phyloP scores from a whole-genome alignment of 2,113 vertebrate genomes.

The Ptychochromis oligacanthus region DNA sequence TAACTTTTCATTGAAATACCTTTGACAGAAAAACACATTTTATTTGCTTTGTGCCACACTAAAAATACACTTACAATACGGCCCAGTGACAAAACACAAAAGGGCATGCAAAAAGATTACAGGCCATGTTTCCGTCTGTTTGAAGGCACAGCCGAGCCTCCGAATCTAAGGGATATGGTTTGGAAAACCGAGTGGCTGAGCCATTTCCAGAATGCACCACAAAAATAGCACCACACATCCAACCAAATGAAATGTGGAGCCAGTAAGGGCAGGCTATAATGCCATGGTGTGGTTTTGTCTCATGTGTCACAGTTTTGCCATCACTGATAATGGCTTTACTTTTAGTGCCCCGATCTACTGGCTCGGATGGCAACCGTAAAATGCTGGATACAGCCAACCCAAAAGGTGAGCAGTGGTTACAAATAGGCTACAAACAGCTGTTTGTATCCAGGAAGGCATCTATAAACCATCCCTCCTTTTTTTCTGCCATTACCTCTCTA shows the following conservation, averaged over 20 bases:
- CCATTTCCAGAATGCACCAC: constrained; percentile 22
- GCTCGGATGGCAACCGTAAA: constrained; percentile 70
- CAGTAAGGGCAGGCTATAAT: not conserved
- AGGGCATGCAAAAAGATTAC: constrained; percentile 62
- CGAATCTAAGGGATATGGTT: constrained; percentile 43
- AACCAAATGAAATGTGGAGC: constrained; percentile 11
- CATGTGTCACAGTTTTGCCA: not conserved
- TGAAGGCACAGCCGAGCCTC: constrained; percentile 37
- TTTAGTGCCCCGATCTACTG: constrained; percentile 70
- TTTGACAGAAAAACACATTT: constrained; percentile 13
- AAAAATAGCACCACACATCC: constrained; percentile 37
- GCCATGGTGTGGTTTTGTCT: constrained; percentile 20
- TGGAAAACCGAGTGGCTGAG: constrained; percentile 26
- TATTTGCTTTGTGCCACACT: constrained; percentile 45
- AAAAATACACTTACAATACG: constrained; percentile 26
- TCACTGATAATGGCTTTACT: constrained; percentile 40
- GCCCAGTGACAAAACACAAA: constrained; percentile 48
- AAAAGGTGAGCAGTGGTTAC: constrained; percentile 69
- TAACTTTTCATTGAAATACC: not conserved
- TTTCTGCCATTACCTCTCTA: not conserved
- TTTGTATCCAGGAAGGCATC: not conserved
- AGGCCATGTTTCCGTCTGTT: constrained; percentile 54
- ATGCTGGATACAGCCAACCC: constrained; percentile 61
- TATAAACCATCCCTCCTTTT: not conserved
- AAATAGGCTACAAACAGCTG: constrained; percentile 20